Evolutionary conservation across 1,140 invertebrate species (phyloP).

Genomic region (Anagrus nilaparvatae): DNA sequence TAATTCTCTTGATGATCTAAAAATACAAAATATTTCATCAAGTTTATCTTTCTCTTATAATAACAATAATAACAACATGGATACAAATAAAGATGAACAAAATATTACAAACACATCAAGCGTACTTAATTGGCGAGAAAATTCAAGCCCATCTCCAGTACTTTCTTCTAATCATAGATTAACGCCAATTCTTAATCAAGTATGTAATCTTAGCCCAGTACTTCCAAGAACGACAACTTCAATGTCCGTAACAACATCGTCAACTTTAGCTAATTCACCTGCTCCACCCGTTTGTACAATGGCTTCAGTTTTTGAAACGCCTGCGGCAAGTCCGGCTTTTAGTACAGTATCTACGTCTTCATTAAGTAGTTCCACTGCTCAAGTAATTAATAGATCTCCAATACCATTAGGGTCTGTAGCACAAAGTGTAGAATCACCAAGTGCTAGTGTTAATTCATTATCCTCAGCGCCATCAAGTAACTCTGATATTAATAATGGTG

Average conservation of each 20-base stretch:
- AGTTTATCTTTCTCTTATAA: constrained; percentile 17
- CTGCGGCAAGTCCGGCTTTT: constrained; percentile 36
- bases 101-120: no score
- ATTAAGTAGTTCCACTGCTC: constrained; percentile 29
- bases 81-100: constrained; percentile 19
- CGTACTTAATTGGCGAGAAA: constrained; percentile 31
- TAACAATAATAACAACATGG: constrained; percentile 24
- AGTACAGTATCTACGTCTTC: constrained; percentile 38
- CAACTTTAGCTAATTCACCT: constrained; percentile 11
- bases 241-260: constrained; percentile 21
- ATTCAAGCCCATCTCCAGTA: constrained; percentile 23
- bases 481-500: constrained; percentile 19
- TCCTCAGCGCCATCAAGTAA: constrained; percentile 23
- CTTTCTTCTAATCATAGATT: constrained; percentile 25
- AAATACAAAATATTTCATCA: constrained; percentile 25
- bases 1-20: constrained; percentile 35
- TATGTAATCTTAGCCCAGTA: constrained; percentile 33
- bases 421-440: constrained; percentile 25
- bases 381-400: constrained; percentile 33
- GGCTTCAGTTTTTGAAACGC: constrained; percentile 28
- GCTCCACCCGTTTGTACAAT: background rate
- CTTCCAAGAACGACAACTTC: constrained; percentile 23
- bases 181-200: constrained; percentile 38
- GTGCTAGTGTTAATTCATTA: constrained; percentile 20
- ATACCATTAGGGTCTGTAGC: constrained; percentile 23